Percentiles rank a stretch among this genome's conserved stretches.
Conservation (phyloP, 2,888 invertebrate genomes). For the Epistrophe grossulariae region DNA sequence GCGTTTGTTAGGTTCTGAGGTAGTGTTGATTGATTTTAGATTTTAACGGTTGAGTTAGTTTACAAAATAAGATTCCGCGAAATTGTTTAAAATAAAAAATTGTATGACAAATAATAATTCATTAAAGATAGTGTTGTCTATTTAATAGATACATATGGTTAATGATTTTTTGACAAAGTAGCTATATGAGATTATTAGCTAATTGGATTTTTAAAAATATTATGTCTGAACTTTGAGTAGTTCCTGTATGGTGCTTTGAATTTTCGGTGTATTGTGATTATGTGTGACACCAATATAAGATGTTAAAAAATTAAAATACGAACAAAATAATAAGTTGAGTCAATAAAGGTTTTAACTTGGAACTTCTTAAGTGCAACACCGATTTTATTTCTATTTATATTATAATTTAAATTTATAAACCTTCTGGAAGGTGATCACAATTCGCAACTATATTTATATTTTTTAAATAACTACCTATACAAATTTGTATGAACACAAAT, state of each 20-base stretch:
- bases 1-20: not conserved
- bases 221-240: no score
- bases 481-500: no score
- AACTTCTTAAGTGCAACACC: no score
- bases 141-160: not conserved
- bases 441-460: no score
- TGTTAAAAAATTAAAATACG: not conserved
- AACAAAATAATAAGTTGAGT: not conserved
- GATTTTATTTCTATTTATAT: no score
- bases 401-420: no score
- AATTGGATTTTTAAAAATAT: not conserved
- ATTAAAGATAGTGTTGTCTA: not conserved
- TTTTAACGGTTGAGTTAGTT: not conserved
- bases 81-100: not conserved
- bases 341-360: no score
- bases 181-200: not conserved
- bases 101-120: not conserved
- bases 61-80: not conserved
- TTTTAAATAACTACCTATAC: no score
- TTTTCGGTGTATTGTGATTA: no score
- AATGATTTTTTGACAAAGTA: not conserved
- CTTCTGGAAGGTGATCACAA: no score
- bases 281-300: no score
- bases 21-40: slow-evolving; percentile 29
- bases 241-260: no score